Evolutionary conservation across 2,113 vertebrate species (phyloP), one percentile per base, ranked within the genome.

Genomic region (Macrotus californicus): DNA sequence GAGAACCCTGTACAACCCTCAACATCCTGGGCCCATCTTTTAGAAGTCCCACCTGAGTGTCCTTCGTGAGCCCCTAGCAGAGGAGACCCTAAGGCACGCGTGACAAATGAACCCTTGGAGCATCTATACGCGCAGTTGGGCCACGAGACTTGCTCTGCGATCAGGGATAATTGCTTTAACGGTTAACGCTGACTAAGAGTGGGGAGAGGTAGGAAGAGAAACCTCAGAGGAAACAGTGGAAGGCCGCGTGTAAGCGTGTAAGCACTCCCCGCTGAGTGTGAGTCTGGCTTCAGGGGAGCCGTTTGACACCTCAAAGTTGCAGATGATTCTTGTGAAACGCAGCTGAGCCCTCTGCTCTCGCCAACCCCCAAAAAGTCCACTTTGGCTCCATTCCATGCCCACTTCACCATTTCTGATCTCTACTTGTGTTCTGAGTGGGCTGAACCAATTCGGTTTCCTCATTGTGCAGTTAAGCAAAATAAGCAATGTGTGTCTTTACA

Each of bases 211-310:
- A 34, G 16, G 19, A 1, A 64, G 76, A 43, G 76, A 43, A 77
- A 54, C 18, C 12, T 69, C 22, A 1, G 0, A 11, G 50, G 75
- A 50, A n/a, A 56, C 10, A 8, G 2, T 11, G 73, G 46, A 52
- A 54, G 12, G 11, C 34, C 24, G 0, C 3, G 19, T 50, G 48
- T 22, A 0, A 46, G 0, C 3, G 19, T 50, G 48, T 22, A 0
- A 46, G 36, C 2, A 3, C 5, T 29, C 10, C 11, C 31, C 50
- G 36, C 61, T 12, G 18, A 46, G 34, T 43, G 24, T 1, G 50
- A 31, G 54, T 85, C 73, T 29, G 59, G 70, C 7, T 43, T 64
- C 16, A 0, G 5, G 59, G 31, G 22, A 19, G 12, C 46, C 26
- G 2, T 14, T 10, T 24, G 41, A 61, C 41, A 81, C 3, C 29